Conservation (phyloP, 2,888 invertebrate genomes). For the Polia nebulosa region DNA sequence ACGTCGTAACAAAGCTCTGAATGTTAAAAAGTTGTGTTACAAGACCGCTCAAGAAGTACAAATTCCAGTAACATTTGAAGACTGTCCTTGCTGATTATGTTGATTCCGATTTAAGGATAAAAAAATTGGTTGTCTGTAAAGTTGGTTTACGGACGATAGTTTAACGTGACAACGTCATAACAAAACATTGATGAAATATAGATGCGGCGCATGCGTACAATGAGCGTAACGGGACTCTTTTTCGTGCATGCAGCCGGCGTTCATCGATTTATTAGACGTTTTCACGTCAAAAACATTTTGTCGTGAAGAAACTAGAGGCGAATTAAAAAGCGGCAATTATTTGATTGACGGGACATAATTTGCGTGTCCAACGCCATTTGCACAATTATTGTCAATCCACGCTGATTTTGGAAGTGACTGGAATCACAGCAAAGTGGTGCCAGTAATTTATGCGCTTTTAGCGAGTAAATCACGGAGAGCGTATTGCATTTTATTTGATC, state of each 20-base stretch:
- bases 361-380: conserved; percentile 18
- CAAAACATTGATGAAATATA: too few species aligned
- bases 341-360: conserved; percentile 3
- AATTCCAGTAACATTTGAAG: conserved; percentile 23
- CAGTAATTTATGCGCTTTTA: conserved; percentile 21
- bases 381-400: conserved; percentile 24
- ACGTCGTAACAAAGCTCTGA: conserved; percentile 8
- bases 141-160: too few species aligned
- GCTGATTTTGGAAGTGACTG: conserved; percentile 15
- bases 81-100: conserved; percentile 13
- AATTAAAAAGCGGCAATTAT: neutral
- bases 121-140: too few species aligned
- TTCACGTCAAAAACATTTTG: neutral
- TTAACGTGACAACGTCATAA: too few species aligned
- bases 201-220: too few species aligned
- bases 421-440: conserved; percentile 22
- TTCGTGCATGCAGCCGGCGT: too few species aligned
- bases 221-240: too few species aligned
- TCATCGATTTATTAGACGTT: too few species aligned
- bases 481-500: neutral
- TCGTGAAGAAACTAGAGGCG: conserved; percentile 3
- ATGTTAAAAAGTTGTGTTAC: conserved; percentile 11
- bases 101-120: conserved; percentile 10
- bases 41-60: conserved; percentile 22
- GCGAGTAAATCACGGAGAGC: conserved; percentile 9